phyloP scores from a whole-genome alignment of 2,113 vertebrate genomes.

The Podiceps cristatus region DNA sequence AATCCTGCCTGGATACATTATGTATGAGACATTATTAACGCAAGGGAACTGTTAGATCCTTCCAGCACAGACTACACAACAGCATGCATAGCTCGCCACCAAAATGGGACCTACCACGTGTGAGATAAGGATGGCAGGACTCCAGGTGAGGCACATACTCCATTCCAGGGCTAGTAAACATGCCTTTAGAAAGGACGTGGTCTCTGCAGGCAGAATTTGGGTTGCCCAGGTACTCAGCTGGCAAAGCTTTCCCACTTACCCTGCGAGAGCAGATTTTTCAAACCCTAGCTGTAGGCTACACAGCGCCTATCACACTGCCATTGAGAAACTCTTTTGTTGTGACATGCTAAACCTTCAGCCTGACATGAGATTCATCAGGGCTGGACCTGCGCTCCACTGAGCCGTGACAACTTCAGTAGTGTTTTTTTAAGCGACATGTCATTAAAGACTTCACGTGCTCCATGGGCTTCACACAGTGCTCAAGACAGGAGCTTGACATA shows the following conservation, averaged over 20 bases:
- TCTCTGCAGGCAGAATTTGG: background rate
- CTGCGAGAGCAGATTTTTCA: background rate
- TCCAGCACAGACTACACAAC: background rate
- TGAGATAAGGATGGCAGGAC: background rate
- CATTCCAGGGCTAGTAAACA: background rate
- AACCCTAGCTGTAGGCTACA: background rate
- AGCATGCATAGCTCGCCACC: background rate
- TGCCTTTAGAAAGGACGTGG: rapidly evolving
- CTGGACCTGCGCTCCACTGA: background rate
- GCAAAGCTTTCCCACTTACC: background rate
- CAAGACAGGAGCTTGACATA: background rate
- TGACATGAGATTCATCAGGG: background rate
- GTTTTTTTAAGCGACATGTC: background rate
- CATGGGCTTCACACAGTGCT: background rate
- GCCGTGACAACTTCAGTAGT: background rate
- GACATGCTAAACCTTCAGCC: background rate
- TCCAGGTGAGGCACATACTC: background rate
- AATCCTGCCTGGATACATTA: background rate
- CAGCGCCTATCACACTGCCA: background rate
- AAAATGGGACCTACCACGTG: background rate
- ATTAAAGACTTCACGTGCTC: background rate
- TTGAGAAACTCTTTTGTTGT: background rate
- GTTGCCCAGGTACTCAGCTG: background rate
- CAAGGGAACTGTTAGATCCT: background rate
- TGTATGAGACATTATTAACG: background rate